A percentile compares a stretch with the other conserved stretches of the same genome.
phyloP scores from a whole-genome alignment of 2,888 invertebrate species.

The Lypha dubia region DNA sequence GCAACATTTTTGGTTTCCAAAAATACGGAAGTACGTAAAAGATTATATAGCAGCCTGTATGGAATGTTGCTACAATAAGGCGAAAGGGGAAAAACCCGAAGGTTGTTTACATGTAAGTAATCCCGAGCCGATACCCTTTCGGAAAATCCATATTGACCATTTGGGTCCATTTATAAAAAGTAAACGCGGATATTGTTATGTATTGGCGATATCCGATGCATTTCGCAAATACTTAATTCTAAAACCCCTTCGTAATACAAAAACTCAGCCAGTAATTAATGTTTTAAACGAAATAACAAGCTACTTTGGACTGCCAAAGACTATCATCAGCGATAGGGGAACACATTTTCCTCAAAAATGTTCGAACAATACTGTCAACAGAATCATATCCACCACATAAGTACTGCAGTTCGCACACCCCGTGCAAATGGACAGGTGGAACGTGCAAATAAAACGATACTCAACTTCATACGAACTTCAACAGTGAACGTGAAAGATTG shows the following conservation, averaged over 20 bases:
- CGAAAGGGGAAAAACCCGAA: slow-evolving; percentile 35
- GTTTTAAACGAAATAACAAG: slow-evolving; percentile 63
- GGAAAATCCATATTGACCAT: slow-evolving; percentile 45
- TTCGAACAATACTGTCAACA: slow-evolving; percentile 66
- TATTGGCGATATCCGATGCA: slow-evolving; percentile 23
- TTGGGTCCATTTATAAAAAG: slow-evolving; percentile 46
- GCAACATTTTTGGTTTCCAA: background rate
- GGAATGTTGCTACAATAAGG: slow-evolving; percentile 59
- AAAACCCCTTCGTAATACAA: slow-evolving; percentile 65
- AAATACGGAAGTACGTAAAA: background rate
- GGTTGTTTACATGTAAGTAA: slow-evolving; percentile 14
- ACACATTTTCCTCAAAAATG: slow-evolving; percentile 68
- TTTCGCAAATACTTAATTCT: slow-evolving; percentile 32
- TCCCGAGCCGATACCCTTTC: slow-evolving; percentile 31
- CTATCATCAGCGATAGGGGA: slow-evolving; percentile 74
- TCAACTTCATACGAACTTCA: background rate
- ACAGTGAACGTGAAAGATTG: background rate
- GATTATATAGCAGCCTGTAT: slow-evolving; percentile 24
- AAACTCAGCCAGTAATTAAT: slow-evolving; percentile 57
- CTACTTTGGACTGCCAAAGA: slow-evolving; percentile 74
- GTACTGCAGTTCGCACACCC: background rate
- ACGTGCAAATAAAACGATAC: background rate
- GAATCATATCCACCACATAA: slow-evolving; percentile 30
- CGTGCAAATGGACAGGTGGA: background rate
- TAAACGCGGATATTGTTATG: background rate